Percentiles rank a stretch among this genome's conserved stretches.
phyloP scores from a whole-genome alignment of 2,888 invertebrate species.

The Hydrotaea cyrtoneurina region DNA sequence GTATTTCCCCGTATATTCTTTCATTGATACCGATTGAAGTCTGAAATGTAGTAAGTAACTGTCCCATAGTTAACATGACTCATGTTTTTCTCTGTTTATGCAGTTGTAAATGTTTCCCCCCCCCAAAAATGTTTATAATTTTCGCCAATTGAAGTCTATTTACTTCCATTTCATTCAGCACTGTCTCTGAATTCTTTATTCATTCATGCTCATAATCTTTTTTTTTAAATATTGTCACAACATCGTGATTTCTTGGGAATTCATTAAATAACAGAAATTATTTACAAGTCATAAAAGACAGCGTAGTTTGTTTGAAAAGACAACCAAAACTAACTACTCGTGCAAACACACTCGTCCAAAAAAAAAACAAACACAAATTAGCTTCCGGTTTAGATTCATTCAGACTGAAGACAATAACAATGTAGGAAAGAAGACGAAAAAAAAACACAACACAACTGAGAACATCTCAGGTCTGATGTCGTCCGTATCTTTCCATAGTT shows the following conservation, averaged over 20 bases:
- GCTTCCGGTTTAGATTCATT: constrained; percentile 57
- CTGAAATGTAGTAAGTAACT: too few relatives aligned
- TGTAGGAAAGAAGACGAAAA: not conserved
- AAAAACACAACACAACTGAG: not conserved
- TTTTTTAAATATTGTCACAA: constrained; percentile 17
- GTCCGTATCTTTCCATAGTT: constrained; percentile 26
- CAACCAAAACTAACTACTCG: constrained; percentile 7
- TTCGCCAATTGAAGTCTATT: not conserved
- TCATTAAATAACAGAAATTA: constrained; percentile 37
- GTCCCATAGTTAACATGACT: too few relatives aligned
- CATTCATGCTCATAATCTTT: not conserved
- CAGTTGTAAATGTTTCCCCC: too few relatives aligned
- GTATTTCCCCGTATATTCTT: too few relatives aligned
- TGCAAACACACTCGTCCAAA: not conserved
- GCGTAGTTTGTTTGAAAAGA: not conserved
- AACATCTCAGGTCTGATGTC: constrained; percentile 9
- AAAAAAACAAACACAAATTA: constrained; percentile 56
- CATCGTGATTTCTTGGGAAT: constrained; percentile 41
- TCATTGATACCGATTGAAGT: too few relatives aligned
- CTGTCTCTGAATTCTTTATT: constrained; percentile 19
- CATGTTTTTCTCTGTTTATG: too few relatives aligned
- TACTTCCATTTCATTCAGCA: constrained; percentile 11
- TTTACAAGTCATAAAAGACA: constrained; percentile 43
- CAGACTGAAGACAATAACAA: not conserved
- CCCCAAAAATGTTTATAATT: too few relatives aligned